Percentiles rank a stretch among this genome's conserved stretches.
Evolutionary conservation across 2,113 vertebrate species (phyloP).

Genomic region (Nycticryphes semicollaris): DNA sequence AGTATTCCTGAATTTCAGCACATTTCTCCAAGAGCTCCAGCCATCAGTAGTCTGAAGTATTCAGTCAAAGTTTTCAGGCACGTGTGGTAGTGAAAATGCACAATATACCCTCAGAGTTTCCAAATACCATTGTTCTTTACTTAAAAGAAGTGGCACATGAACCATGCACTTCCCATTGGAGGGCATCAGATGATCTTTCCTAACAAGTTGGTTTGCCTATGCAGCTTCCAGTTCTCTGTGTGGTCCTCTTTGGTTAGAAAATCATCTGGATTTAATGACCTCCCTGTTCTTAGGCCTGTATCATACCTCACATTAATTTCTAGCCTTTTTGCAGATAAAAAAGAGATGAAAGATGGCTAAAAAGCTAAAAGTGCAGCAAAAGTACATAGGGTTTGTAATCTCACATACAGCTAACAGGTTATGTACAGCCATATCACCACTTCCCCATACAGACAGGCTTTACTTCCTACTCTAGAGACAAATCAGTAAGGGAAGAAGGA

Average conservation of each 20-base stretch:
- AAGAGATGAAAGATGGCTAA: neutral
- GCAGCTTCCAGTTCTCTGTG: neutral
- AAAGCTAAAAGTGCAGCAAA: neutral
- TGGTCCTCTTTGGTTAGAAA: neutral
- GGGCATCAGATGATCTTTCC: neutral
- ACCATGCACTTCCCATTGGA: neutral
- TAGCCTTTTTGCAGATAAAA: neutral
- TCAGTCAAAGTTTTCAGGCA: too few species aligned
- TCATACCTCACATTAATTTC: neutral
- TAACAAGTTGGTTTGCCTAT: neutral
- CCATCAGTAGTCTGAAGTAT: neutral
- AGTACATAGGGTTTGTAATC: neutral
- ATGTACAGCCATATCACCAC: neutral
- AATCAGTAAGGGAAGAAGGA: neutral
- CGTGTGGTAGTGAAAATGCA: rapidly evolving
- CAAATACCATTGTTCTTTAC: neutral
- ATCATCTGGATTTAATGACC: neutral
- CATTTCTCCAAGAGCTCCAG: neutral
- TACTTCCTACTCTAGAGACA: neutral
- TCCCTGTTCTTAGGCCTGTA: neutral
- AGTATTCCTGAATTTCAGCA: neutral
- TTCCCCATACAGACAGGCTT: neutral
- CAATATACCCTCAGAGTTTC: neutral
- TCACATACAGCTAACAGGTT: neutral
- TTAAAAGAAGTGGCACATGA: neutral